Percentiles rank a stretch among this genome's conserved stretches.
phyloP scores from a whole-genome alignment of 2,113 vertebrate species.

The Hiodon alosoides region DNA sequence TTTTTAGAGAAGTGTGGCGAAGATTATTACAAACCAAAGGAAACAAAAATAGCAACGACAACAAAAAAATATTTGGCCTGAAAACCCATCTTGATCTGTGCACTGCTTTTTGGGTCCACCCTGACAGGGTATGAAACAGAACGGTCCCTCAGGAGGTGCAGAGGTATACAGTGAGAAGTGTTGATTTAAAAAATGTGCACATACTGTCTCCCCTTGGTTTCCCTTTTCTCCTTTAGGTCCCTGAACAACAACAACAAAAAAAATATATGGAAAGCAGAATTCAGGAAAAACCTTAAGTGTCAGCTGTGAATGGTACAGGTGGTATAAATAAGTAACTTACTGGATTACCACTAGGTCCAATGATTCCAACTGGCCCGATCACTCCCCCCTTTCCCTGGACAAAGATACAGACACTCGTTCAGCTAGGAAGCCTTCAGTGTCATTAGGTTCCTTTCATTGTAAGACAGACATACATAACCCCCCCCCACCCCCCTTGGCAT shows the following conservation, averaged over 20 bases:
- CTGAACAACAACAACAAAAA: conserved; percentile 55
- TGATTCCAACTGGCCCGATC: conserved; percentile 76
- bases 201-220: conserved; percentile 77
- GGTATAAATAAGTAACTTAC: conserved; percentile 59
- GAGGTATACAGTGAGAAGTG: background rate
- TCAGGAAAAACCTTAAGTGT: conserved; percentile 22
- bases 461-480: conserved; percentile 7
- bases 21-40: too few species aligned
- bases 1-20: too few species aligned
- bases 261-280: conserved; percentile 19
- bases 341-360: conserved; percentile 79
- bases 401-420: conserved; percentile 23
- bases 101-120: too few species aligned
- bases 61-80: too few species aligned
- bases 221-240: conserved; percentile 87
- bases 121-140: too few species aligned
- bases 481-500: too few species aligned
- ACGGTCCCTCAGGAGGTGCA: too few species aligned
- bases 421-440: too few species aligned
- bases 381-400: conserved; percentile 80
- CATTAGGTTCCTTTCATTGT: too few species aligned
- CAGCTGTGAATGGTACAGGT: conserved; percentile 35
- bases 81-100: too few species aligned
- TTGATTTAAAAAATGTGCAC: conserved; percentile 32
- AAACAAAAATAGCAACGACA: too few species aligned